phyloP scores from a whole-genome alignment of 2,797 vertebrate genomes.

The Rhadinocentrus ornatus region DNA sequence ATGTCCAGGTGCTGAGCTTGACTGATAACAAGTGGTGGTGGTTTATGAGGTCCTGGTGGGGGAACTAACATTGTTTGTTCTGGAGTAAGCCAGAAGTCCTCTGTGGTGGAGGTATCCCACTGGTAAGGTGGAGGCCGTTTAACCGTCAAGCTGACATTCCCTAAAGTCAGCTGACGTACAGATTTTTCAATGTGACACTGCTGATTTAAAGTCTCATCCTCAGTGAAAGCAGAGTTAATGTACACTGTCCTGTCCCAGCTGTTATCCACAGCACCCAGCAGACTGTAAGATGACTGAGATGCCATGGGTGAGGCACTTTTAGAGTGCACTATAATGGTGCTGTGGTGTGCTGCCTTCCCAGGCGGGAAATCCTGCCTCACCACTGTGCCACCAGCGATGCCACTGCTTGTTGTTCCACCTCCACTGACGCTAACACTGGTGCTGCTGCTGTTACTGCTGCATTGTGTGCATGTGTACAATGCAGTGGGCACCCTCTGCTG shows the following conservation, averaged over 20 bases:
- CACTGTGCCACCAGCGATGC: constrained; percentile 83
- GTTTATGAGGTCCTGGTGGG: constrained; percentile 88
- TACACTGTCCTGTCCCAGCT: constrained; percentile 93
- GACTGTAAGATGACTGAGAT: constrained; percentile 95
- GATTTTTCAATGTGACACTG: constrained; percentile 87
- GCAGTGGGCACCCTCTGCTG: constrained; percentile 89
- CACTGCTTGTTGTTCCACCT: constrained; percentile 77
- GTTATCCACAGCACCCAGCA: constrained; percentile 88
- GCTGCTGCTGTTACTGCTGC: constrained; percentile 86
- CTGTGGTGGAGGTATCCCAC: constrained; percentile 91
- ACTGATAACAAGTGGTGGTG: constrained; percentile 88
- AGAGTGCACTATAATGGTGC: constrained; percentile 91
- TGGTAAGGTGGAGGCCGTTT: constrained; percentile 97
- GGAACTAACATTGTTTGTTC: constrained; percentile 88
- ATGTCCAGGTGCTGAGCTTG: constrained; percentile 94
- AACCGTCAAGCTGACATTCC: constrained; percentile 77
- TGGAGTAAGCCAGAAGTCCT: constrained; percentile 97
- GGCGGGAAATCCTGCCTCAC: constrained; percentile 87
- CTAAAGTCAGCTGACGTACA: constrained; percentile 80
- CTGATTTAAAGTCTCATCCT: constrained; percentile 93
- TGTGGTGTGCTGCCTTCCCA: constrained; percentile 87
- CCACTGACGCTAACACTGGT: constrained; percentile 80
- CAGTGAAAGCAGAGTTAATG: constrained; percentile 96
- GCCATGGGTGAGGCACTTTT: constrained; percentile 88
- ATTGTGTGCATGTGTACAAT: constrained; percentile 96